These are phyloP conservation scores for Elysia chlorotica DNA, from an alignment of 1,140 invertebrate genomes.

Conservation along the genomic window DNA sequence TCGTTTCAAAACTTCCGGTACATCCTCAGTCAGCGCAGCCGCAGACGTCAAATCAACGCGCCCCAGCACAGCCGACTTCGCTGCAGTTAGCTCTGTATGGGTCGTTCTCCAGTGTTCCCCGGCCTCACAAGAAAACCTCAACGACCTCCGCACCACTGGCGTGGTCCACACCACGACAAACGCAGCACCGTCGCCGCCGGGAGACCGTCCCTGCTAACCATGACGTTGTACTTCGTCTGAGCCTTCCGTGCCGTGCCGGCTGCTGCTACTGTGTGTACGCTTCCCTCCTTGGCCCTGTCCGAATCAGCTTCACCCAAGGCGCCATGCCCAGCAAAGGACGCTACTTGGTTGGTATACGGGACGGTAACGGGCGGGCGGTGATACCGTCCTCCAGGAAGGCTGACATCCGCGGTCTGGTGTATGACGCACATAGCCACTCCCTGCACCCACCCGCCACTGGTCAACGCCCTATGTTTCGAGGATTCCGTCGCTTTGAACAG, in stretches of 20 bases:
- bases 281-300: constrained; percentile 19
- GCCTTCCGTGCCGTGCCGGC: constrained; percentile 19
- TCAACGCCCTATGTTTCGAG: background rate
- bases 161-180: too few relatives aligned
- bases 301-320: constrained; percentile 6
- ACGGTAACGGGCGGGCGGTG: constrained; percentile 18
- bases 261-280: constrained; percentile 28
- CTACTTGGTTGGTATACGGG: constrained; percentile 14
- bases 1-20: too few relatives aligned
- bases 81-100: too few relatives aligned
- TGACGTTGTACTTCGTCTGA: too few relatives aligned
- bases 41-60: too few relatives aligned
- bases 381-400: constrained; percentile 23
- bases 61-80: too few relatives aligned
- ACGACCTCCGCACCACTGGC: too few relatives aligned
- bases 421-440: constrained; percentile 15
- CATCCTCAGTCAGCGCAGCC: too few relatives aligned
- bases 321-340: constrained; percentile 6
- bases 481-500: background rate
- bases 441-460: constrained; percentile 21
- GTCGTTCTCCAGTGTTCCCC: too few relatives aligned
- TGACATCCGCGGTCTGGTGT: constrained; percentile 24
- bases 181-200: too few relatives aligned
- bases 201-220: too few relatives aligned
- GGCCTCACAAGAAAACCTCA: too few relatives aligned